Conservation (phyloP, 1,140 invertebrate species). For the Drosophila murphyi region DNA sequence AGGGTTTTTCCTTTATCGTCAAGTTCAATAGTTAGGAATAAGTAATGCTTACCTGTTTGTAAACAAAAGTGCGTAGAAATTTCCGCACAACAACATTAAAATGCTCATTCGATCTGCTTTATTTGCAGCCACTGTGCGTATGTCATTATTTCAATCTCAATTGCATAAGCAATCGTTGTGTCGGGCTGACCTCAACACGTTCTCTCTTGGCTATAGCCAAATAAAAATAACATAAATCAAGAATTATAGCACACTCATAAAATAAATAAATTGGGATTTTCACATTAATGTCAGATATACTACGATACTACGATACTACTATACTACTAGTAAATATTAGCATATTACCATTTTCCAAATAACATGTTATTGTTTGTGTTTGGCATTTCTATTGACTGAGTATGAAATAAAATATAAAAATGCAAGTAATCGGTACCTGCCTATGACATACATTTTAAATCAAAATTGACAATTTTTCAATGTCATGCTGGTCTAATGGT, state of each 20-base stretch:
- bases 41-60: constrained; percentile 5
- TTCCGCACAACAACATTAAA: constrained; percentile 72
- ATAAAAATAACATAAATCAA: constrained; percentile 65
- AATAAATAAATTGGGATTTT: constrained; percentile 14
- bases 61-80: constrained; percentile 69
- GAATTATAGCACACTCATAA: constrained; percentile 28
- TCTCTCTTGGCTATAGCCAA: constrained; percentile 38
- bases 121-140: constrained; percentile 45
- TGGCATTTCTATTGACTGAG: too few relatives aligned
- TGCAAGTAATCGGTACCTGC: too few relatives aligned
- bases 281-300: constrained; percentile 14
- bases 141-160: constrained; percentile 49
- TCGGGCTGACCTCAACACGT: constrained; percentile 65
- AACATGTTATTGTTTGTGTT: background rate
- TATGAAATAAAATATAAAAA: too few relatives aligned
- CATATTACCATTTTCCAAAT: constrained; percentile 1
- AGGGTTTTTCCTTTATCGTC: constrained; percentile 57
- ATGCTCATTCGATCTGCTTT: constrained; percentile 42
- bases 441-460: background rate
- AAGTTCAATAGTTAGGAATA: constrained; percentile 54
- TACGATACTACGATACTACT: background rate
- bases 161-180: constrained; percentile 63
- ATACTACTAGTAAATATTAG: background rate
- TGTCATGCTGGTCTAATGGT: too few relatives aligned
- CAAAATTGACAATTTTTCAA: too few relatives aligned